Percentiles rank a stretch among this genome's conserved stretches.
Conservation (phyloP, 1,140 invertebrate genomes). For the Leptinotarsa undecemlineata region DNA sequence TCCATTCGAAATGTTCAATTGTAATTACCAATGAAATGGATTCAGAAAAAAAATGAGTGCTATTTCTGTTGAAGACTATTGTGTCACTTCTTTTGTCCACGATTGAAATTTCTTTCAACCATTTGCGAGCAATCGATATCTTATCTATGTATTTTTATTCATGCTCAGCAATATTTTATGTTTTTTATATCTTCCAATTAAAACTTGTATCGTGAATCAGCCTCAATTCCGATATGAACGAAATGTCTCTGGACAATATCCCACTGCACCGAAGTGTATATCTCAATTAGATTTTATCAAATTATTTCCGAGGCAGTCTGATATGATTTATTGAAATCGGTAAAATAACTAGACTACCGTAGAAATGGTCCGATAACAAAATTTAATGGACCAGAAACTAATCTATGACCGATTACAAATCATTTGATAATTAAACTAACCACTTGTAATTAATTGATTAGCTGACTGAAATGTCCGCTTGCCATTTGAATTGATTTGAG, state of each 20-base stretch:
- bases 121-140: no score
- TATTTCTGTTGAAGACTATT: no score
- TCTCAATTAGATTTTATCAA: slow-evolving; percentile 23
- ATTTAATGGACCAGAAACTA: slow-evolving; percentile 25
- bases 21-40: no score
- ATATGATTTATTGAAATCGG: slow-evolving; percentile 21
- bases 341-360: slow-evolving; percentile 19
- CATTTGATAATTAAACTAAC: slow-evolving; percentile 30
- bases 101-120: no score
- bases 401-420: slow-evolving; percentile 27
- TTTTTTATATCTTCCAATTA: background rate
- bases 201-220: background rate
- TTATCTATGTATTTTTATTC: no score
- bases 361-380: slow-evolving; percentile 21
- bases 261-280: slow-evolving; percentile 3
- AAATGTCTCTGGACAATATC: slow-evolving; percentile 3
- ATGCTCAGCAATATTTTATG: background rate
- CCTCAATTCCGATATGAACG: background rate
- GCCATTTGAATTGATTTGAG: background rate
- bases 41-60: no score
- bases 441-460: slow-evolving; percentile 24
- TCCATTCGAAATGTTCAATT: no score
- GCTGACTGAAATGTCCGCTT: background rate
- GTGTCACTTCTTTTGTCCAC: no score
- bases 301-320: slow-evolving; percentile 8